A percentile compares a stretch with the other conserved stretches of the same genome.
phyloP scores from a whole-genome alignment of 2,113 vertebrate genomes.

The Hipposideros armiger region DNA sequence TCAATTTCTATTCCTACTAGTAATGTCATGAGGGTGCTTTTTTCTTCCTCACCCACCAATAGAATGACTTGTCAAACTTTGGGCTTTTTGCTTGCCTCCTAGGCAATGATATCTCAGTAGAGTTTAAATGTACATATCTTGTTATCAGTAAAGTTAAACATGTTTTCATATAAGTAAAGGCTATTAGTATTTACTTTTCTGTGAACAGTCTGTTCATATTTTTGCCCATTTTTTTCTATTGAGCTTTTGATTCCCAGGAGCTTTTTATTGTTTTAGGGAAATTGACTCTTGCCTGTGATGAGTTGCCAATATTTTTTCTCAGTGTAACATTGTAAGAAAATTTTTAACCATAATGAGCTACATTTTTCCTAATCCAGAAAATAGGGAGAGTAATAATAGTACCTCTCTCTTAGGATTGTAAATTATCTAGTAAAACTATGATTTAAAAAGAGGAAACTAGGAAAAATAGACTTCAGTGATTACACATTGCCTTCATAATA shows the following conservation, averaged over 20 bases:
- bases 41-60: not conserved
- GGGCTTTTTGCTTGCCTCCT: slow-evolving; percentile 6
- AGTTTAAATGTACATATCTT: slow-evolving; percentile 44
- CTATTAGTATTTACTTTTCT: slow-evolving; percentile 37
- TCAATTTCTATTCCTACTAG: not conserved
- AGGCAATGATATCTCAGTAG: not conserved
- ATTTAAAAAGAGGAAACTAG: not conserved
- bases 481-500: not conserved
- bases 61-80: not conserved
- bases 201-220: not conserved
- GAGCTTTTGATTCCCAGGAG: not conserved
- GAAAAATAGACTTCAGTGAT: not conserved
- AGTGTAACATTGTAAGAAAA: slow-evolving; percentile 17
- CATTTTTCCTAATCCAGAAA: slow-evolving; percentile 53
- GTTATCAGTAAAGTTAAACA: slow-evolving; percentile 20
- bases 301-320: slow-evolving; percentile 34
- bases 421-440: slow-evolving; percentile 15
- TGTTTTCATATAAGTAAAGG: slow-evolving; percentile 6
- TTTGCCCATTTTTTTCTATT: not conserved
- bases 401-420: slow-evolving; percentile 10
- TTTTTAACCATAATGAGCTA: slow-evolving; percentile 2
- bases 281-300: slow-evolving; percentile 3
- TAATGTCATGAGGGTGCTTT: not conserved
- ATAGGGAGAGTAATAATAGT: not conserved
- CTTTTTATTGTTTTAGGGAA: slow-evolving; percentile 52